Evolutionary conservation across 2,113 vertebrate species (phyloP).

Genomic region (Prunella himalayana): DNA sequence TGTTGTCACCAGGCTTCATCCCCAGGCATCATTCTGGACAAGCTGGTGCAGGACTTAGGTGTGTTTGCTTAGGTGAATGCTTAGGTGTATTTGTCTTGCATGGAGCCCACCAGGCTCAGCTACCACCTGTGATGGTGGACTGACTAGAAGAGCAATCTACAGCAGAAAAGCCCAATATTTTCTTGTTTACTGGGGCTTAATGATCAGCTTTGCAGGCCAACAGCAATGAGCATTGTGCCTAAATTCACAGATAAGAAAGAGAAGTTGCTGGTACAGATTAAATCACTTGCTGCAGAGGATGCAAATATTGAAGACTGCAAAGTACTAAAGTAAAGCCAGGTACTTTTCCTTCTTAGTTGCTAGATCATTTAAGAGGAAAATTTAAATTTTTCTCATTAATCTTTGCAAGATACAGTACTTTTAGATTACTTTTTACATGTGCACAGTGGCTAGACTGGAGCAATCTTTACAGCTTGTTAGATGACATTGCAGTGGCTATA

Average conservation of each 20-base stretch:
- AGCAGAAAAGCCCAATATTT: background rate
- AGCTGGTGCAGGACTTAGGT: background rate
- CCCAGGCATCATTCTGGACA: background rate
- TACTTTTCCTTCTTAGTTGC: background rate
- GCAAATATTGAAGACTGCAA: background rate
- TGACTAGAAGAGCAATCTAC: background rate
- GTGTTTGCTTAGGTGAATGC: too few relatives aligned
- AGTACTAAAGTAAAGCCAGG: background rate
- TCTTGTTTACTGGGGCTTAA: background rate
- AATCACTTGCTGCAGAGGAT: background rate
- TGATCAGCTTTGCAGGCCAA: background rate
- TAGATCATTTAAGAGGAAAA: background rate
- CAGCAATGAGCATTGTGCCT: background rate
- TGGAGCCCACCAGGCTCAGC: background rate
- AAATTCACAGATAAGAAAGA: background rate
- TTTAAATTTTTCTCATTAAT: background rate
- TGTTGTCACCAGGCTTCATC: background rate
- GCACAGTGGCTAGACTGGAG: background rate
- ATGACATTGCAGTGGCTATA: background rate
- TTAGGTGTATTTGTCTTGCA: rapidly evolving
- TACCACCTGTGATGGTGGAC: background rate
- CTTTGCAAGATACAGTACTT: background rate
- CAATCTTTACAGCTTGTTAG: background rate
- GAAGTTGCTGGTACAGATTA: background rate
- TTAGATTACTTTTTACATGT: background rate